Base-by-base conservation (phyloP, 2,888 invertebrate genomes). In the Trichopria drosophilae region DNA sequence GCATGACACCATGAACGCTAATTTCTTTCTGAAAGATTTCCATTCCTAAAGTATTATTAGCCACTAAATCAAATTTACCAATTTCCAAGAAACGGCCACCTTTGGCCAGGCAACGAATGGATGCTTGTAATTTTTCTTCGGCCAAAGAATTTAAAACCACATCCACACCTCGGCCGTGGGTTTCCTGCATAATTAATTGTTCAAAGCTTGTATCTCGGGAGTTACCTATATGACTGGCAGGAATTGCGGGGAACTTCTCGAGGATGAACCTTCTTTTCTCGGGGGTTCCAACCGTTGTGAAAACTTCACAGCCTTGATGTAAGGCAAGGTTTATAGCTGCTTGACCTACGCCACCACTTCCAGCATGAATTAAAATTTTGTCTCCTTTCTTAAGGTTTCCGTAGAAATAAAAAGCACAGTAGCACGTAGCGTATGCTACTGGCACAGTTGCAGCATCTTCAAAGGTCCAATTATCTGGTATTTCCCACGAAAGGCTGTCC, bases 71-170 rank as follows among this genome's bases (percentile, higher is more conserved):
- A n/a, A n/a, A n/a, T n/a, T n/a, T n/a, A n/a, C n/a, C n/a, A n/a
- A n/a, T n/a, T n/a, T n/a, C n/a, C n/a, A n/a, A n/a, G n/a, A n/a
- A n/a, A n/a, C n/a, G n/a, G 6, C 91, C 85, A 1, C 78, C 76
- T 2, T 60, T 60, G 1, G 78, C 81, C 7, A 85, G 69, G 58
- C 85, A 85, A 4, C 84, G 76, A 0, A 84, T 70, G 0, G 84
- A 84, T 0, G 84, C 88, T 66, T 83, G n/a, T n/a, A n/a, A n/a
- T n/a, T n/a, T n/a, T n/a, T n/a, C n/a, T n/a, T n/a, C n/a, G n/a
- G n/a, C n/a, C 35, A 97, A 94, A 78, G 3, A 96, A 46, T 97
- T 97, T 10, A 97, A 79, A 0, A 96, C 88, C 46, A 94, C 76
- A 69, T 97, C 90, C 0, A 97, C 95, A 31, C 95, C 94, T 61